phyloP scores from a whole-genome alignment of 2,113 vertebrate species.

The Anser cygnoides region DNA sequence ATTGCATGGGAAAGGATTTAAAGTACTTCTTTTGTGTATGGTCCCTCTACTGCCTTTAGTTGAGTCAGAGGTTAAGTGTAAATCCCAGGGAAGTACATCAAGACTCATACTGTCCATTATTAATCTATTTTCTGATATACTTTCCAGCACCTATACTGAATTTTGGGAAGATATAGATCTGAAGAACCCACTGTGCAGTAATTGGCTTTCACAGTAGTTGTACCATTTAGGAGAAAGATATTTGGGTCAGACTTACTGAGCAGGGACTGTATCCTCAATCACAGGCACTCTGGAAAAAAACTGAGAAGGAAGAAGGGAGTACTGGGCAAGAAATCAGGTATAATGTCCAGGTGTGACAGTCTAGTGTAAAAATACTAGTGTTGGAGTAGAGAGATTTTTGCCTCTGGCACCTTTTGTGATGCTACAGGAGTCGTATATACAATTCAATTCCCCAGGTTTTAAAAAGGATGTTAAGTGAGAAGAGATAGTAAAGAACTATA shows the following conservation, averaged over 20 bases:
- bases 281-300: neutral
- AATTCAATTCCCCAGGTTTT: neutral
- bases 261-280: neutral
- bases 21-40: neutral
- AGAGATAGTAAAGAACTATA: neutral
- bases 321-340: neutral
- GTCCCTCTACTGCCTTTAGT: neutral
- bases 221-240: neutral
- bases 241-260: neutral
- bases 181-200: neutral
- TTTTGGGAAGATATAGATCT: neutral
- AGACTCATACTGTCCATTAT: neutral
- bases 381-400: neutral
- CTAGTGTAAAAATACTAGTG: neutral
- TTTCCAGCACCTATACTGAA: neutral
- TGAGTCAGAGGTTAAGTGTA: neutral
- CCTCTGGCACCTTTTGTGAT: neutral
- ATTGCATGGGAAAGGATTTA: neutral
- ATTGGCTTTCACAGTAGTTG: neutral
- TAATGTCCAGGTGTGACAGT: neutral
- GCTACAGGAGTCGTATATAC: neutral
- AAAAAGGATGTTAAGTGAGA: neutral
- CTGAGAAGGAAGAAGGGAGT: neutral
- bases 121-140: neutral
- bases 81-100: neutral